Evolutionary conservation across 2,888 invertebrate species (phyloP).

Genomic region (Scaptomyza parva): DNA sequence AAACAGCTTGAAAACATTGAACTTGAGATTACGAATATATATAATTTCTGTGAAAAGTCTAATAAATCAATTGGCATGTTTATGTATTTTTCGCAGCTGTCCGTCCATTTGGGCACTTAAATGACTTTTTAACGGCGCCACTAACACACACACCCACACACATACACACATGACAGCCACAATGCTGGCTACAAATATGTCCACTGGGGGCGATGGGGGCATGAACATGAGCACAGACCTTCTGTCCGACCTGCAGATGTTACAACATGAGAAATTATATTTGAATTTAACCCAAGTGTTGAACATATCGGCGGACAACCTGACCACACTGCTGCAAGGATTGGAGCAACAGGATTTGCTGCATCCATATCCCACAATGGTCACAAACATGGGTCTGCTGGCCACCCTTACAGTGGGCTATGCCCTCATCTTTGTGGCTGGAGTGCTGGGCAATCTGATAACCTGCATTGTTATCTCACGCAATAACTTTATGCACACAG

Average conservation of each 20-base stretch:
- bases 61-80: slow-evolving; percentile 22
- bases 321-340: slow-evolving; percentile 74
- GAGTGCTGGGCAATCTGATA: slow-evolving; percentile 92
- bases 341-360: slow-evolving; percentile 50
- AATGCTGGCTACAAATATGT: slow-evolving; percentile 58
- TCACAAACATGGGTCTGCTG: slow-evolving; percentile 67
- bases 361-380: slow-evolving; percentile 34
- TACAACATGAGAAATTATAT: slow-evolving; percentile 81
- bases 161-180: slow-evolving; percentile 45
- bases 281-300: slow-evolving; percentile 82
- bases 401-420: slow-evolving; percentile 90
- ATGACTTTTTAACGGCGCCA: slow-evolving; percentile 39
- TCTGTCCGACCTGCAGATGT: slow-evolving; percentile 57
- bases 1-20: slow-evolving; percentile 17
- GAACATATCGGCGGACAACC: slow-evolving; percentile 82
- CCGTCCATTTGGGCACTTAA: slow-evolving; percentile 29
- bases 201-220: slow-evolving; percentile 19
- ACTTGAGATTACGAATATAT: slow-evolving; percentile 14
- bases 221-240: slow-evolving; percentile 24
- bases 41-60: slow-evolving; percentile 3
- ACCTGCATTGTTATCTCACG: slow-evolving; percentile 93
- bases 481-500: slow-evolving; percentile 93
- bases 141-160: slow-evolving; percentile 2
- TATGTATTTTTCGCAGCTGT: slow-evolving; percentile 10
- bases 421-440: slow-evolving; percentile 87